phyloP scores from a whole-genome alignment of 2,113 vertebrate species.

The Tupaia chinensis region DNA sequence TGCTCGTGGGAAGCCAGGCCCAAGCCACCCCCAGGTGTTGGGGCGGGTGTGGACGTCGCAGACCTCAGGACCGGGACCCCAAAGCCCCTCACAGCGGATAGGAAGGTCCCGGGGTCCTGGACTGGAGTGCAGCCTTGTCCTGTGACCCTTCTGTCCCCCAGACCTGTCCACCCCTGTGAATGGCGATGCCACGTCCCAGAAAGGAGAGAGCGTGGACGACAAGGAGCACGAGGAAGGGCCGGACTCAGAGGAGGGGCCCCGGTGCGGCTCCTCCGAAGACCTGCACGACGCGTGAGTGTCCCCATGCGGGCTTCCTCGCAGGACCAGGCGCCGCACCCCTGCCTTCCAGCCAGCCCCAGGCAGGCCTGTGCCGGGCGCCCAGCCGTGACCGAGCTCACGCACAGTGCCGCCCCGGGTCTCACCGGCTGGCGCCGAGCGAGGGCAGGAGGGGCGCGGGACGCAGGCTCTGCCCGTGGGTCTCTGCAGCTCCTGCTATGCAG shows the following conservation, averaged over 20 bases:
- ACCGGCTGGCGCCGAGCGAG: too few species aligned
- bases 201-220: constrained; percentile 82
- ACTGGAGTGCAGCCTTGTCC: rapidly evolving
- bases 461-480: too few species aligned
- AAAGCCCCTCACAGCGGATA: rapidly evolving
- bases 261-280: constrained; percentile 69
- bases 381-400: too few species aligned
- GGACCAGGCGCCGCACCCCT: too few species aligned
- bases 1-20: too few species aligned
- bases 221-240: constrained; percentile 82
- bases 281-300: constrained; percentile 84
- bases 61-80: neutral
- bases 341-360: too few species aligned
- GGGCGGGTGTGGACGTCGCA: too few species aligned
- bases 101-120: rapidly evolving
- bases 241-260: constrained; percentile 70
- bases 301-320: too few species aligned
- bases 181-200: constrained; percentile 91
- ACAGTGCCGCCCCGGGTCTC: too few species aligned
- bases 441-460: too few species aligned
- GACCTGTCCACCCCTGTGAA: constrained; percentile 92
- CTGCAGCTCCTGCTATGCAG: rapidly evolving
- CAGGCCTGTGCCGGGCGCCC: too few species aligned
- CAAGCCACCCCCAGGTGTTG: too few species aligned
- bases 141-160: constrained; percentile 35